A percentile compares a stretch with the other conserved stretches of the same genome.
Conservation (phyloP, 2,888 invertebrate species). For the Cephonodes hylas region DNA sequence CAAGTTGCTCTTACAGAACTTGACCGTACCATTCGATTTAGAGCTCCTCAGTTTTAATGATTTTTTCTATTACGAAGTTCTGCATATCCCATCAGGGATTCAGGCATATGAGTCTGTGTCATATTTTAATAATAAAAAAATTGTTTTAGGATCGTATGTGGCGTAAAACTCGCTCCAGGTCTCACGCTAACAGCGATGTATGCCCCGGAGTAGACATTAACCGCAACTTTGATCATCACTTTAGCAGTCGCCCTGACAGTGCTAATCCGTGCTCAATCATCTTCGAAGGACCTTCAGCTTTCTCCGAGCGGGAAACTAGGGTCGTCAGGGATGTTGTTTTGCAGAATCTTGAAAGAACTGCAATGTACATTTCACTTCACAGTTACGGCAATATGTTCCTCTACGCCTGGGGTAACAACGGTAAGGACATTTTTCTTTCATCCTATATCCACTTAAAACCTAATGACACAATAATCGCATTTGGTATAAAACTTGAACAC, state of each 20-base stretch:
- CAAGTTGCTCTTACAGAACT: too few species aligned
- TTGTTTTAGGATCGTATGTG: constrained; percentile 81
- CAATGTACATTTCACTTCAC: constrained; percentile 87
- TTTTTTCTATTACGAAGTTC: too few species aligned
- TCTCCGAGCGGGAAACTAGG: constrained; percentile 85
- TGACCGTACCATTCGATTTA: too few species aligned
- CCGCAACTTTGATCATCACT: constrained; percentile 87
- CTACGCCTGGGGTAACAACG: constrained; percentile 86
- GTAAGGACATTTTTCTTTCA: constrained; percentile 34
- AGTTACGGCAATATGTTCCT: constrained; percentile 86
- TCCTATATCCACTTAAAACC: not conserved
- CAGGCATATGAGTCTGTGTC: too few species aligned
- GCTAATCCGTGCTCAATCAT: constrained; percentile 81
- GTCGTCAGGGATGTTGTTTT: constrained; percentile 82
- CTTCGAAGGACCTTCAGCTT: constrained; percentile 83
- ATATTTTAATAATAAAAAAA: too few species aligned
- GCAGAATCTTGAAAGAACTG: constrained; percentile 67
- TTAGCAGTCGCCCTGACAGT: constrained; percentile 80
- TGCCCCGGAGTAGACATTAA: constrained; percentile 90
- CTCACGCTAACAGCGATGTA: constrained; percentile 51
- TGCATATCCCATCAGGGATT: too few species aligned
- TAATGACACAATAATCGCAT: too few species aligned
- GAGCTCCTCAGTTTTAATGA: too few species aligned
- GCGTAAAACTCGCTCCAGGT: constrained; percentile 85
- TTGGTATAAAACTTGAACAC: too few species aligned